phyloP scores from a whole-genome alignment of 2,113 vertebrate species.

The Ciconia maguari region DNA sequence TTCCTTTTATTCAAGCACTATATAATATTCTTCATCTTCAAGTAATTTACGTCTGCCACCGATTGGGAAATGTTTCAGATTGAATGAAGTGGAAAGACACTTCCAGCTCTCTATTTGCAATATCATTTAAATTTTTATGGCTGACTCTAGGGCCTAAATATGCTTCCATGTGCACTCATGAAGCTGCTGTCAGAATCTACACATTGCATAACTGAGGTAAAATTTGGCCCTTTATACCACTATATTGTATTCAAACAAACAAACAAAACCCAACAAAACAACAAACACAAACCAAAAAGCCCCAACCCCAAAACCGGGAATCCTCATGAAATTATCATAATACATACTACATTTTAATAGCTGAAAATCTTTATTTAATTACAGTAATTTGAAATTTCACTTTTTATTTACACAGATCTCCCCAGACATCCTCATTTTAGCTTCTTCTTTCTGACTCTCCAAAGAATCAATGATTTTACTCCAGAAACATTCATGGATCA shows the following conservation, averaged over 20 bases:
- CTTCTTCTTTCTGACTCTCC: neutral
- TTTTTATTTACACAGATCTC: neutral
- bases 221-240: neutral
- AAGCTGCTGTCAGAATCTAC: neutral
- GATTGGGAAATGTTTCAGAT: neutral
- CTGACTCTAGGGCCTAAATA: neutral
- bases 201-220: neutral
- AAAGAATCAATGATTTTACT: constrained; percentile 33
- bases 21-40: neutral
- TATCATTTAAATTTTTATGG: neutral
- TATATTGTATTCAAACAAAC: neutral
- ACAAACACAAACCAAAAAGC: neutral
- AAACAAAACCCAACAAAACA: neutral
- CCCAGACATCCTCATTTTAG: neutral
- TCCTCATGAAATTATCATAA: neutral
- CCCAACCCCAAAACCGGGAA: neutral
- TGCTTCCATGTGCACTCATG: neutral
- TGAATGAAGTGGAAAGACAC: neutral
- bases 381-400: neutral
- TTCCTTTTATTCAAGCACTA: neutral
- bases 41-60: neutral
- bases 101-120: neutral
- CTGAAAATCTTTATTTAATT: neutral
- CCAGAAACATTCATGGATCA: constrained; percentile 18
- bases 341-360: neutral